Conservation (phyloP, 2,113 vertebrate species). For the Plestiodon gilberti region DNA sequence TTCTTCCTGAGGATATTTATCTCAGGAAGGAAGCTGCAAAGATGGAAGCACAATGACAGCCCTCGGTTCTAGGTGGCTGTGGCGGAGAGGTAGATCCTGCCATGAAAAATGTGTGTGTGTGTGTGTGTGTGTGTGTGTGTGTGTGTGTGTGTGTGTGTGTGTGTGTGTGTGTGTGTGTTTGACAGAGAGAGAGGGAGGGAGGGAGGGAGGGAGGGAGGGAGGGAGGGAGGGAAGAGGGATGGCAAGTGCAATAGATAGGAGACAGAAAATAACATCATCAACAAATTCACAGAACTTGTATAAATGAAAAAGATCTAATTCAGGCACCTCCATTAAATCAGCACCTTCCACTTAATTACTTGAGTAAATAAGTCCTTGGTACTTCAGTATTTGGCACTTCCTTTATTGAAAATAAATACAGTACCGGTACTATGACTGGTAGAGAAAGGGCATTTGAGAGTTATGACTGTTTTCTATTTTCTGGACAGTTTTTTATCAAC, state of each 20-base stretch:
- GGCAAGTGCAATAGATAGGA: too few relatives aligned
- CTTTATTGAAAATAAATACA: neutral
- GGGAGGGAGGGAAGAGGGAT: neutral
- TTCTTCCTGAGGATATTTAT: too few relatives aligned
- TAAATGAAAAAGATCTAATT: neutral
- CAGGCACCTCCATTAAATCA: neutral
- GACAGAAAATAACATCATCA: neutral
- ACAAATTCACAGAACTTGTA: neutral
- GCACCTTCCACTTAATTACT: neutral
- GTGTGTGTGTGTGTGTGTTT: neutral
- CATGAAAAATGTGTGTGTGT: neutral
- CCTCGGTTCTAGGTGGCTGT: too few relatives aligned
- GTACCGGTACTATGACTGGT: neutral
- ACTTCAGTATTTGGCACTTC: neutral
- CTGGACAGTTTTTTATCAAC: constrained; percentile 17
- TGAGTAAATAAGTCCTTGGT: too few relatives aligned
- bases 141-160: neutral
- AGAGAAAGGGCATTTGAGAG: neutral
- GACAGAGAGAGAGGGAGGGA: too few relatives aligned
- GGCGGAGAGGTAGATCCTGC: too few relatives aligned
- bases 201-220: too few relatives aligned
- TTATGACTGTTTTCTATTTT: neutral
- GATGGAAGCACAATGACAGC: too few relatives aligned
- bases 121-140: too few relatives aligned
- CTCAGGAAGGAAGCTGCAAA: too few relatives aligned